phyloP scores from a whole-genome alignment of 92 coral and sea anemone genomes.

The Epizoanthus stellaris region DNA sequence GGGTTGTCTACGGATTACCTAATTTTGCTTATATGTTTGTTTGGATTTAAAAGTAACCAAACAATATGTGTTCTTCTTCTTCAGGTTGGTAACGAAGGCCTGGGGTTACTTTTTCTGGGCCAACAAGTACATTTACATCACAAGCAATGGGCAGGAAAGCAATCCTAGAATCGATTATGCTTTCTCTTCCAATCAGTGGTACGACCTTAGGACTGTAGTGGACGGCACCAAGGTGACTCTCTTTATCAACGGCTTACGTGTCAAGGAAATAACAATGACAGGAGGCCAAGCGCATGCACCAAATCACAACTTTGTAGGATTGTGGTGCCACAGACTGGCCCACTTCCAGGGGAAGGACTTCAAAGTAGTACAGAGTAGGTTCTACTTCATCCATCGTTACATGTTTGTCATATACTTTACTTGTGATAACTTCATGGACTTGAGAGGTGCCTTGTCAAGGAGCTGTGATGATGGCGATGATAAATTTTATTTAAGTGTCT shows the following conservation, averaged over 20 bases:
- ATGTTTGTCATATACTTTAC: neutral
- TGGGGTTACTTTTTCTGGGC: constrained; percentile 39
- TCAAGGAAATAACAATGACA: constrained; percentile 10
- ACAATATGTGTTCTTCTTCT: neutral
- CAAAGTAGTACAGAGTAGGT: constrained; percentile 29
- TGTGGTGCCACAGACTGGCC: constrained; percentile 29
- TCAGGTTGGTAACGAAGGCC: constrained; percentile 9
- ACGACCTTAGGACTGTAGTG: constrained; percentile 26
- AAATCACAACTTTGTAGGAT: constrained; percentile 29
- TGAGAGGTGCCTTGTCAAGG: too few species aligned
- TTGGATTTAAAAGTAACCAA: too few species aligned
- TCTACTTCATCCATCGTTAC: neutral
- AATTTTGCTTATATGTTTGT: too few species aligned
- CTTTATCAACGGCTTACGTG: constrained; percentile 36
- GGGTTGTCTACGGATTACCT: too few species aligned
- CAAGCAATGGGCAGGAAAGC: constrained; percentile 11
- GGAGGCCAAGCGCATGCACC: constrained; percentile 17
- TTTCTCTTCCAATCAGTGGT: constrained; percentile 31
- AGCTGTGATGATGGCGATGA: too few species aligned
- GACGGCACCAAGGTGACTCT: constrained; percentile 28
- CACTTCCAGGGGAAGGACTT: constrained; percentile 34
- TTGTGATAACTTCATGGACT: too few species aligned
- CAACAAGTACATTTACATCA: constrained; percentile 33
- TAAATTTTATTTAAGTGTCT: too few species aligned
- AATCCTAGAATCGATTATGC: constrained; percentile 7